Percentiles rank a stretch among this genome's conserved stretches.
Evolutionary conservation across 2,113 vertebrate species (phyloP).

Genomic region (Bambusicola thoracicus): DNA sequence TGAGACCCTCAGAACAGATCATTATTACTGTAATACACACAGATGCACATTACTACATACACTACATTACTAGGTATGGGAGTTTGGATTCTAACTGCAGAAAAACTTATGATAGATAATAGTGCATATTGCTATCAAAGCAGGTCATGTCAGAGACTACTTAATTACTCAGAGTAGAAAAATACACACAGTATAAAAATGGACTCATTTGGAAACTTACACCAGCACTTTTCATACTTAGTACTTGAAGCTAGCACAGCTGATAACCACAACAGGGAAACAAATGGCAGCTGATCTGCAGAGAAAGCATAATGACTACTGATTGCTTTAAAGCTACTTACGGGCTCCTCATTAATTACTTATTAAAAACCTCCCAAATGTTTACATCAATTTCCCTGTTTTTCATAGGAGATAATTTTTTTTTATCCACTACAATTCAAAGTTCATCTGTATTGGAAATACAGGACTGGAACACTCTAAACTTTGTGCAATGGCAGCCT

Average conservation of each 20-base stretch:
- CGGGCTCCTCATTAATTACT: conserved; percentile 26
- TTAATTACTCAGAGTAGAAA: not conserved
- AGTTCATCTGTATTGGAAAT: not conserved
- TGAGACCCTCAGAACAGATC: not conserved
- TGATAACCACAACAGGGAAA: conserved; percentile 49
- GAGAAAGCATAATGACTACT: conserved; percentile 6
- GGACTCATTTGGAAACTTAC: not conserved
- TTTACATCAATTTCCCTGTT: not conserved
- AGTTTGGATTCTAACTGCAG: not conserved
- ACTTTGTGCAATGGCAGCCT: conserved; percentile 46
- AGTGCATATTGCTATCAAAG: not conserved
- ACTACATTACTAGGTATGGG: not conserved
- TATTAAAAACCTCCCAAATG: not conserved
- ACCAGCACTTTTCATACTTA: conserved; percentile 6
- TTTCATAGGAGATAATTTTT: not conserved
- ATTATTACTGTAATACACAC: not conserved
- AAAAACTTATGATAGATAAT: not conserved
- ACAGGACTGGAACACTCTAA: not conserved
- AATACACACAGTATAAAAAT: not conserved
- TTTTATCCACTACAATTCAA: conserved; percentile 5
- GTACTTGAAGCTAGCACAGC: conserved; percentile 1
- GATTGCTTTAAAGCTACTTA: not conserved
- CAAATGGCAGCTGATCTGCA: conserved; percentile 12
- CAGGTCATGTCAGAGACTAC: not conserved
- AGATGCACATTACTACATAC: too few relatives aligned